These are phyloP conservation scores for Heliconius sara DNA, from an alignment of 2,888 invertebrate species.

Conservation along the genomic window DNA sequence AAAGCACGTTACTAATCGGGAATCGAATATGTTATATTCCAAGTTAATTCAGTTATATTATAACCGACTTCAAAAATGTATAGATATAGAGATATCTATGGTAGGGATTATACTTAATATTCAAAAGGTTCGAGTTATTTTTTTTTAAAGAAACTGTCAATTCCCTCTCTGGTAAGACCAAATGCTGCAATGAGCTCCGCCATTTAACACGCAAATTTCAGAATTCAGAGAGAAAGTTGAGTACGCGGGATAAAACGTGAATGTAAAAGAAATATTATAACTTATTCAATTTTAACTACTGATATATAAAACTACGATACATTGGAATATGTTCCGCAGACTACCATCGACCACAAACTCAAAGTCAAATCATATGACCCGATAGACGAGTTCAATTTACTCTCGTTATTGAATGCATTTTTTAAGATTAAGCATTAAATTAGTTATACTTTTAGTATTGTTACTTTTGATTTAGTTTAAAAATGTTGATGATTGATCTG, in stretches of 20 bases:
- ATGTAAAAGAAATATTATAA: not conserved
- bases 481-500: not conserved
- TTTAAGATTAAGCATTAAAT: slow-evolving; percentile 7
- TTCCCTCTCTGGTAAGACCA: not conserved
- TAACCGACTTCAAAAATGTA: no score
- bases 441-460: not conserved
- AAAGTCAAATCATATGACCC: slow-evolving; percentile 37
- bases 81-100: no score
- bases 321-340: slow-evolving; percentile 44
- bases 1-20: no score
- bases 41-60: no score
- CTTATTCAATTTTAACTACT: not conserved
- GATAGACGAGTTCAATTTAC: slow-evolving; percentile 29
- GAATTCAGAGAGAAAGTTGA: not conserved
- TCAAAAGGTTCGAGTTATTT: not conserved
- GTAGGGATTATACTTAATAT: not conserved
- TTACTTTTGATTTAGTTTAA: not conserved
- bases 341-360: slow-evolving; percentile 9
- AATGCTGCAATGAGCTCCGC: not conserved
- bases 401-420: slow-evolving; percentile 23
- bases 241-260: not conserved
- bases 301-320: not conserved
- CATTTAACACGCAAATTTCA: not conserved
- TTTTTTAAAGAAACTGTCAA: no score
- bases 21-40: no score